A percentile compares a stretch with the other conserved stretches of the same genome.
These are phyloP conservation scores for Pardosa pseudoannulata DNA, from an alignment of 2,888 invertebrate species.

Conservation along the genomic window DNA sequence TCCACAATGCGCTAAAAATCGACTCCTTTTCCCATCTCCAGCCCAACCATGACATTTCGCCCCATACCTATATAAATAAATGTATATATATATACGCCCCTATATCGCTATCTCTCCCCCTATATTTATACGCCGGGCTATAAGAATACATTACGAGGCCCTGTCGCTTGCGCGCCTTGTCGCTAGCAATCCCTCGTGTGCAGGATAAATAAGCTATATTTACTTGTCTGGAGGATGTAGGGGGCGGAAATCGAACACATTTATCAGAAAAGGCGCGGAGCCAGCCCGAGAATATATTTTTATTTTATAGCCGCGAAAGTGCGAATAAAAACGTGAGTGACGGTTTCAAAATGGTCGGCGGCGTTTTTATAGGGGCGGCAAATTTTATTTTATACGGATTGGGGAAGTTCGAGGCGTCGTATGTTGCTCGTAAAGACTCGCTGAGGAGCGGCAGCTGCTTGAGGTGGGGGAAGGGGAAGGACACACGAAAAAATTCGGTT, in stretches of 20 bases:
- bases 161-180: conserved; percentile 26
- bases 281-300: conserved; percentile 64
- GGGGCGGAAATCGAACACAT: conserved; percentile 60
- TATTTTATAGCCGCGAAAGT: conserved; percentile 70
- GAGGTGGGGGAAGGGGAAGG: neutral
- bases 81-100: conserved; percentile 56
- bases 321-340: conserved; percentile 69
- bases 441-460: neutral
- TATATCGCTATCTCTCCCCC: conserved; percentile 60
- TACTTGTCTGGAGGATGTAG: conserved; percentile 61
- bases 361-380: conserved; percentile 67
- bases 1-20: conserved; percentile 65
- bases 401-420: conserved; percentile 27
- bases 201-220: conserved; percentile 71
- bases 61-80: conserved; percentile 59
- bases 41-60: conserved; percentile 55
- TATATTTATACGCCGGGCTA: conserved; percentile 63
- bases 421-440: conserved; percentile 59
- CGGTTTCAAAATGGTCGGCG: conserved; percentile 56
- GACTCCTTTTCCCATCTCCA: conserved; percentile 38
- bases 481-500: neutral
- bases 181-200: conserved; percentile 34
- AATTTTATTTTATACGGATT: conserved; percentile 68
- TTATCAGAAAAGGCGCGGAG: conserved; percentile 59
- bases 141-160: conserved; percentile 50